Percentiles rank a stretch among this genome's conserved stretches.
These are phyloP conservation scores for Drosophila aldrichi DNA, from an alignment of 2,888 invertebrate species.

Conservation along the genomic window DNA sequence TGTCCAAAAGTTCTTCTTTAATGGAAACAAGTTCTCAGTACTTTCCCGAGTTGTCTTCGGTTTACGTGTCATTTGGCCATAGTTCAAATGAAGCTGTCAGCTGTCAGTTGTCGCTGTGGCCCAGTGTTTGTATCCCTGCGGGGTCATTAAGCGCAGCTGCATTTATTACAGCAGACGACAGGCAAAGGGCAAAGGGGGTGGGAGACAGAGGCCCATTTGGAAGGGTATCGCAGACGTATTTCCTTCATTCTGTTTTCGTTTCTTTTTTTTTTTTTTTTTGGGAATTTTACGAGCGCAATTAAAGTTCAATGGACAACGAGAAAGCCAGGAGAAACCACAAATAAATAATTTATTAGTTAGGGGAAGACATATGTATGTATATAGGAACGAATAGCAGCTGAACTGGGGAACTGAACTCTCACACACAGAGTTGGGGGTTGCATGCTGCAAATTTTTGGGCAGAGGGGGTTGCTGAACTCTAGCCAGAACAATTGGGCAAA, in stretches of 20 bases:
- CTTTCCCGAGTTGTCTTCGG: not conserved
- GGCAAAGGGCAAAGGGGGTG: conserved; percentile 15
- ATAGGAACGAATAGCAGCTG: not conserved
- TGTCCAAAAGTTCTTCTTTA: not conserved
- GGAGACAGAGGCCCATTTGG: conserved; percentile 13
- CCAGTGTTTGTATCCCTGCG: not conserved
- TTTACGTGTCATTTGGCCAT: conserved; percentile 43
- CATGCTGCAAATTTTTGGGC: conserved; percentile 22
- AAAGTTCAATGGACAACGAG: conserved; percentile 61
- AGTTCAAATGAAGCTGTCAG: conserved; percentile 57
- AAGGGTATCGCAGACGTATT: conserved; percentile 17
- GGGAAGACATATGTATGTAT: conserved; percentile 1
- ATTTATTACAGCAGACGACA: conserved; percentile 11
- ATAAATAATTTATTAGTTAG: conserved; percentile 53
- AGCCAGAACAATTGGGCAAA: not conserved
- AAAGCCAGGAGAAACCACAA: conserved; percentile 33
- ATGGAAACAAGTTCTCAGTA: not conserved
- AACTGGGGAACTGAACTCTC: not conserved
- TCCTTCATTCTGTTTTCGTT: not conserved
- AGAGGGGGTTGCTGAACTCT: conserved; percentile 44
- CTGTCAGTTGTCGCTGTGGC: conserved; percentile 13
- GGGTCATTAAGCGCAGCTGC: conserved; percentile 55
- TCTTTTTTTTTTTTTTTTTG: conserved; percentile 9
- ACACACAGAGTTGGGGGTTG: conserved; percentile 18
- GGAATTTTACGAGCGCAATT: conserved; percentile 64